Base-by-base conservation (phyloP, 1,140 invertebrate genomes). In the Philotrypesis tridentata region DNA sequence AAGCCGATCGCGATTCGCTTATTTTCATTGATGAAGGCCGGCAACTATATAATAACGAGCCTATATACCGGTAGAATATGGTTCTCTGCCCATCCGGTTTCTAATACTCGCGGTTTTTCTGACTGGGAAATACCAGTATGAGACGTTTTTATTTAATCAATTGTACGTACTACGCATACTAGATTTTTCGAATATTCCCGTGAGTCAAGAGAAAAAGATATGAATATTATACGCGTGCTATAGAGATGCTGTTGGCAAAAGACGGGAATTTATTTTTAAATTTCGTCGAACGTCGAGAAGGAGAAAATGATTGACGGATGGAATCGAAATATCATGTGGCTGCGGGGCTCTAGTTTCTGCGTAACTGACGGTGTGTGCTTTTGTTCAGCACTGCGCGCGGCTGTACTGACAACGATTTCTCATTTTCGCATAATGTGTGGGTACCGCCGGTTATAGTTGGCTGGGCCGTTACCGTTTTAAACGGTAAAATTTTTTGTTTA, bases 1-100 rank as follows among this genome's bases (percentile, higher is more conserved):
- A 61, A 75, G 55, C 27, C 29, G 73, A 75, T 75, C 60, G 60
- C 63, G 55, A 76, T 76, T 76, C 74, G n/a, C 61, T 76, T 76
- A 65, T 76, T 76, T 76, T 76, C 60, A 76, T 76, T 76, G n/a
- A 43, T 43, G 31, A 65, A 65, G 74, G 60, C 31, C 33, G 60
- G 21, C 55, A 6, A 55, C 48, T 55, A n/a, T 55, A 55, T n/a
- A n/a, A n/a, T n/a, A 55, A 3, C 48, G 48, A 55, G 17, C n/a
- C 2, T 17, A 4, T 55, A 55, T 55, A 55, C 2, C 21, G 21
- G 21, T 1, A 55, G n/a, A 55, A 55, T n/a, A n/a, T n/a, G n/a
- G n/a, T n/a, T 43, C 12, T 11, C 40, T 43, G 12, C 17, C 40
- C 17, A 43, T 43, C 40, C 40, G 40, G 60, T 63, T 63, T 9